Base-by-base conservation (phyloP, 37 sponge, comb jelly and placozoan genomes). In the Mnemiopsis leidyi region DNA sequence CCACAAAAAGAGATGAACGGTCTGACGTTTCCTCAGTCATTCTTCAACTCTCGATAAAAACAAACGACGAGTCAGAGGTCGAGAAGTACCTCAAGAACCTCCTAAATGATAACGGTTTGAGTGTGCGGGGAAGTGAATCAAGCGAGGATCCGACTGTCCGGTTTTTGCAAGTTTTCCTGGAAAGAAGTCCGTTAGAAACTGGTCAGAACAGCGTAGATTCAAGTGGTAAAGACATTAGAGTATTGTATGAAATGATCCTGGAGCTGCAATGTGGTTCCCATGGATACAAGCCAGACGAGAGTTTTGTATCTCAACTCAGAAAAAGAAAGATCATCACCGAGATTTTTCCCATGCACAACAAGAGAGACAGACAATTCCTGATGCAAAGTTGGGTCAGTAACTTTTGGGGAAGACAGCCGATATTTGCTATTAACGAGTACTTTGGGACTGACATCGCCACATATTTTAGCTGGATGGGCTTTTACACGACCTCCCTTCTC, bases 381-480 rank as follows among this genome's bases (percentile, higher is more conserved):
- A 79, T 79, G 82, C 28, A 29, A 36, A 13, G 7, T 13, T 79
- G 82, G 82, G 82, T 79, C 21, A 35, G 34, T 37, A 36, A 32
- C 82, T 29, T 79, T 9, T 79, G 23, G 20, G 82, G 82, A 1
- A 34, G 9, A 16, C 82, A 79, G 36, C 82, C 82, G 29, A 79
- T 79, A 29, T 28, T 33, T 29, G 21, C 21, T 2, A 31, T 79
- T 34, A 16, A 79, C 20, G 36, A 79, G 21, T 79, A 79, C 29
- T 79, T 79, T 33, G 82, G 82, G 3, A 13, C 29, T 13, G 82
- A 79, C 20, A 79, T 79, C 2, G 82, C 82, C 21, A 32, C 37
- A 16, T 79, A 79, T 35, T 79, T 79, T 29, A 79, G 36, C 35
- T 79, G 82, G 82, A 79, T 79, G 82, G 82, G 82, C 2, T 79